phyloP scores from a whole-genome alignment of 2,797 vertebrate species.

The Pseudochromis fuscus region DNA sequence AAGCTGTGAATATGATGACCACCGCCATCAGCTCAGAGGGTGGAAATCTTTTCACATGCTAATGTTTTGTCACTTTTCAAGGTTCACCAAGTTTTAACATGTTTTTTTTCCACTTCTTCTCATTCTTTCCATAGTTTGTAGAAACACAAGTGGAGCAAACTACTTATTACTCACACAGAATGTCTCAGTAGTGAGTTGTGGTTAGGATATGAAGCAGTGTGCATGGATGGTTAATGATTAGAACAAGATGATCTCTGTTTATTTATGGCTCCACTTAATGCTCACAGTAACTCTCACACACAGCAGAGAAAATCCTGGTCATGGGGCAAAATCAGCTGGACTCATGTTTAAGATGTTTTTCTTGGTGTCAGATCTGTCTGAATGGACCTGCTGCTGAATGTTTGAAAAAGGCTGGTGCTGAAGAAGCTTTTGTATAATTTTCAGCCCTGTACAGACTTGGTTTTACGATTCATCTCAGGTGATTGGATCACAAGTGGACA shows the following conservation, averaged over 20 bases:
- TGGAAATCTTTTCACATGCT: not conserved
- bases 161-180: not conserved
- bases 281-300: not conserved
- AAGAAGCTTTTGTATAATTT: not conserved
- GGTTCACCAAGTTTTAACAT: not conserved
- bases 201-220: not conserved
- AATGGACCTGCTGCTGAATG: not conserved
- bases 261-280: conserved; percentile 6
- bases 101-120: not conserved
- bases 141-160: not conserved
- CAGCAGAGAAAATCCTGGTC: not conserved
- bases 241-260: conserved; percentile 18
- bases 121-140: not conserved
- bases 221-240: conserved; percentile 36
- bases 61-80: not conserved
- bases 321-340: conserved; percentile 1
- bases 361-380: not conserved
- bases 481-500: too few species aligned
- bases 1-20: too few species aligned
- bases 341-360: conserved; percentile 22
- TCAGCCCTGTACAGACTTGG: too few species aligned
- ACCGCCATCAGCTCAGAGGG: not conserved
- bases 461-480: too few species aligned
- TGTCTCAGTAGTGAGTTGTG: not conserved
- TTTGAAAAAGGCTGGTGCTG: not conserved